phyloP scores from a whole-genome alignment of 2,797 vertebrate genomes.

The Florisuga fusca region DNA sequence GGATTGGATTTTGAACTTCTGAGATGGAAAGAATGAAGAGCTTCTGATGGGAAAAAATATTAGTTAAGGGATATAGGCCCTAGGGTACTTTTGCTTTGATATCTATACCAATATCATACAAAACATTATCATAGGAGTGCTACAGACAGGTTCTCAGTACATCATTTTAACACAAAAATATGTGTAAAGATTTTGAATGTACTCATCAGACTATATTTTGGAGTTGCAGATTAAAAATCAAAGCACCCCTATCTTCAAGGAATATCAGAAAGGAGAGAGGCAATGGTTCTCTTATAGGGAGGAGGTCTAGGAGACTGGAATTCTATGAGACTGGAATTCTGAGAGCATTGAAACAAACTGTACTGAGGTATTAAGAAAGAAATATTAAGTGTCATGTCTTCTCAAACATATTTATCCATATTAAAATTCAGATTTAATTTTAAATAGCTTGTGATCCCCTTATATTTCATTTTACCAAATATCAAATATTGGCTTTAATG shows the following conservation, averaged over 20 bases:
- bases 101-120: neutral
- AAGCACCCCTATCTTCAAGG: neutral
- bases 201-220: neutral
- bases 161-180: neutral
- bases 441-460: neutral
- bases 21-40: neutral
- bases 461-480: neutral
- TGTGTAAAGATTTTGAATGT: neutral
- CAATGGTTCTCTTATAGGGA: neutral
- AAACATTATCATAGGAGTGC: neutral
- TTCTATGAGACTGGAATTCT: neutral
- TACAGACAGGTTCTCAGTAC: neutral
- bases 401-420: neutral
- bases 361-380: neutral
- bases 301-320: neutral
- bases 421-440: neutral
- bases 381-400: neutral
- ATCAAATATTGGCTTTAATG: neutral
- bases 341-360: neutral
- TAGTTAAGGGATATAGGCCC: neutral
- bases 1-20: neutral
- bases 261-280: neutral
- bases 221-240: neutral
- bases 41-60: neutral
- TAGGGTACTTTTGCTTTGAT: neutral